Percentiles rank a stretch among this genome's conserved stretches.
These are phyloP conservation scores for Chaitophorus viminalis DNA, from an alignment of 2,888 invertebrate species.

Conservation along the genomic window DNA sequence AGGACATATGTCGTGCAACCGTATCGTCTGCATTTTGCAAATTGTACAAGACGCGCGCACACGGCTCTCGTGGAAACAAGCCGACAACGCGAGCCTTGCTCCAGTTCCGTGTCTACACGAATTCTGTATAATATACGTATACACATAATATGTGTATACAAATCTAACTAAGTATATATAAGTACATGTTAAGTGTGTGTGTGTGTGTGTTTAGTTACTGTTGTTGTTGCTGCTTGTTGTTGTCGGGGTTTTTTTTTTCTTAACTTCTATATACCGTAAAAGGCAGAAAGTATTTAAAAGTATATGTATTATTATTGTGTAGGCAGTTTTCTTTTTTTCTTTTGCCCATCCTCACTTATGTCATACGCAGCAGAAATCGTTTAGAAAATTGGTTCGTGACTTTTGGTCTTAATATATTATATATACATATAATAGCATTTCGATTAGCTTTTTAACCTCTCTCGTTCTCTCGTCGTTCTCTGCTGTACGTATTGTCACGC, in stretches of 20 bases:
- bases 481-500: background rate
- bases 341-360: constrained; percentile 19
- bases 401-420: constrained; percentile 51
- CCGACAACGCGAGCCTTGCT: constrained; percentile 54
- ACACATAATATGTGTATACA: too few species aligned
- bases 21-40: constrained; percentile 59
- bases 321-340: constrained; percentile 16
- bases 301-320: background rate
- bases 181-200: background rate
- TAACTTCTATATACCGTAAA: constrained; percentile 48
- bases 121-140: constrained; percentile 8
- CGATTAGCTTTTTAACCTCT: constrained; percentile 30
- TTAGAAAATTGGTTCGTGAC: constrained; percentile 61
- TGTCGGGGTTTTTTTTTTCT: constrained; percentile 4
- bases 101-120: constrained; percentile 59
- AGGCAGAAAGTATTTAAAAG: constrained; percentile 32
- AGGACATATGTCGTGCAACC: constrained; percentile 54
- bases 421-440: constrained; percentile 35
- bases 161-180: too few species aligned
- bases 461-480: background rate
- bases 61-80: constrained; percentile 51
- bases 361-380: constrained; percentile 35
- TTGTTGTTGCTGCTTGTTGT: background rate
- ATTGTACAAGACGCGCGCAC: constrained; percentile 11
- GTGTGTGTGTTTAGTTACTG: background rate